Base-by-base conservation (phyloP, 2,888 invertebrate genomes). In the Beris chalybata region DNA sequence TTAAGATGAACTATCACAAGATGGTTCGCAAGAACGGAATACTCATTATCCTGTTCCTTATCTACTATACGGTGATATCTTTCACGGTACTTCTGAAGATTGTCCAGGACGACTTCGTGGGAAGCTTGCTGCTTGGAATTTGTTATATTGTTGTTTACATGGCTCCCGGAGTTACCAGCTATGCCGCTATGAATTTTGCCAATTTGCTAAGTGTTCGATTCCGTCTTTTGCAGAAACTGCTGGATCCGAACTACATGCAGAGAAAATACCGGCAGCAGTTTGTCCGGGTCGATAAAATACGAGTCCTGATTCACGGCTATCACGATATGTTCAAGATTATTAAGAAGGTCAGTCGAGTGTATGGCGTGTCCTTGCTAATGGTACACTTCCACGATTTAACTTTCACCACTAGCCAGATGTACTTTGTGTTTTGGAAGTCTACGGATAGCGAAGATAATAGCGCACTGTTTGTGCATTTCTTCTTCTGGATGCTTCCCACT, bases 311-410 rank as follows among this genome's bases (percentile, higher is more conserved):
- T n/a, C 15, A 47, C 45, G 29, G 7, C n/a, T 48, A 48, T 48
- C 44, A 47, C 30, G 48, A 48, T 5, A 31, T 30, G n/a, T 31
- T 45, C 13, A 12, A 30, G 3, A 11, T 59, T 29, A 59, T 59
- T 22, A 31, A 45, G 12, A 47, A 30, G 31, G 32, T 65, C 9
- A 65, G 55, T 32, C 44, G 48, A 13, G 32, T 65, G 31, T 56
- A 44, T 29, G 65, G 65, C 9, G 7, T 56, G 11, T 38, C 32
- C 15, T 48, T 47, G 31, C 38, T 65, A 11, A 31, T 56, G 32
- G 32, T 56, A 31, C 55, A 55, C n/a, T 29, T 65, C 9, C 65
- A 65, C 32, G 65, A 65, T 65, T 65, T 65, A 47, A 56, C 65
- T 12, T 31, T 65, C 9, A 56, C 48, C 32, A 65, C 65, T 22